phyloP scores from a whole-genome alignment of 1,140 invertebrate species.

The Drosophila auraria region DNA sequence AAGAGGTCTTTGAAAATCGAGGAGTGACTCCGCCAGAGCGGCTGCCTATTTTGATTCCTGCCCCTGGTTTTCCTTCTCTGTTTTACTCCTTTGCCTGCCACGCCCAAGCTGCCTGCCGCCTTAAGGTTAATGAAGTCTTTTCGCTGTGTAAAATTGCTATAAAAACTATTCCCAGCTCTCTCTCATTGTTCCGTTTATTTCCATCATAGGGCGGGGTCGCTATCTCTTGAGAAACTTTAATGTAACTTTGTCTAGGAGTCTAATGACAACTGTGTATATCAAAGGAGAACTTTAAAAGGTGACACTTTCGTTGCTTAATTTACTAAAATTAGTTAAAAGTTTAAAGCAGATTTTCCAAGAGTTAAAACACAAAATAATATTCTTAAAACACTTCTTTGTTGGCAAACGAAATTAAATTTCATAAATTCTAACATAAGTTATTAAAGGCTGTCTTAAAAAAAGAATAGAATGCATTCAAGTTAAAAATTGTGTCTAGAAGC shows the following conservation, averaged over 20 bases:
- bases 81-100: slow-evolving; percentile 12
- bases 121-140: slow-evolving; percentile 81
- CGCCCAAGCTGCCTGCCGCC: slow-evolving; percentile 54
- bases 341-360: background rate
- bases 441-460: background rate
- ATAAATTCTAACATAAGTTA: background rate
- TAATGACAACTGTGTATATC: background rate
- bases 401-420: background rate
- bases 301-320: background rate
- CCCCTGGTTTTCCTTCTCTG: slow-evolving; percentile 10
- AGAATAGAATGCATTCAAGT: background rate
- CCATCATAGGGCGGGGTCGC: slow-evolving; percentile 1
- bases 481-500: background rate
- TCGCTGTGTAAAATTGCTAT: slow-evolving; percentile 82
- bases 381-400: background rate
- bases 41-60: slow-evolving; percentile 30
- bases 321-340: background rate
- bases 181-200: slow-evolving; percentile 27
- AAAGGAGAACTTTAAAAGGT: background rate
- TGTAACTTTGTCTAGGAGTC: background rate
- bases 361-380: background rate
- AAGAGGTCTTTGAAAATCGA: slow-evolving; percentile 31
- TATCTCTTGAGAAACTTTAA: background rate
- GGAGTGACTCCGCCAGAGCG: background rate
- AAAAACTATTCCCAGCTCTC: slow-evolving; percentile 69